Conservation (phyloP, 2,888 invertebrate genomes). For the Argyra leucocephala region DNA sequence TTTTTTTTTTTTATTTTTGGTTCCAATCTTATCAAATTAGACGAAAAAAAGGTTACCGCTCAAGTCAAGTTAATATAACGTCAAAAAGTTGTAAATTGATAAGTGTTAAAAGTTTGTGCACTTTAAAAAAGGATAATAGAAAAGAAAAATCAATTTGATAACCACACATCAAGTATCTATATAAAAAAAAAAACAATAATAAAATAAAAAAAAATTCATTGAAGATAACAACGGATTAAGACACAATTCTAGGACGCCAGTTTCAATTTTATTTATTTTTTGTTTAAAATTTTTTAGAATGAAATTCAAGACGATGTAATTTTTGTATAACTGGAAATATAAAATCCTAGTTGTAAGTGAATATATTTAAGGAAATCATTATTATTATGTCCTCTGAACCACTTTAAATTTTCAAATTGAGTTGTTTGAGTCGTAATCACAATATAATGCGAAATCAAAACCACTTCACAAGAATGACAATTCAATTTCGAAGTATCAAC, state of each 20-base stretch:
- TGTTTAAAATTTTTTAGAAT: neutral
- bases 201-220: neutral
- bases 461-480: neutral
- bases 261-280: too few species aligned
- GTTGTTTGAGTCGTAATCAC: too few species aligned
- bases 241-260: neutral
- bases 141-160: neutral
- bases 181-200: too few species aligned
- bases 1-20: neutral
- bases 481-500: neutral
- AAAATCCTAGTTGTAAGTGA: too few species aligned
- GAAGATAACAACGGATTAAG: neutral
- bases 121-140: neutral
- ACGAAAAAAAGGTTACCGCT: neutral
- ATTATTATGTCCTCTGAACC: too few species aligned
- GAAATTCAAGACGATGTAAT: neutral
- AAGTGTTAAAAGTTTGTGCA: neutral
- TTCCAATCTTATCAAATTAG: too few species aligned
- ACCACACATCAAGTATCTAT: neutral
- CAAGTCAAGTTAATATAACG: neutral
- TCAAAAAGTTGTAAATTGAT: slow-evolving; percentile 3
- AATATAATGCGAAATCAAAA: neutral
- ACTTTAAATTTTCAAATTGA: too few species aligned
- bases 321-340: too few species aligned
- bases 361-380: too few species aligned